Base-by-base conservation (phyloP, 2,797 vertebrate genomes). In the Salmo trutta region DNA sequence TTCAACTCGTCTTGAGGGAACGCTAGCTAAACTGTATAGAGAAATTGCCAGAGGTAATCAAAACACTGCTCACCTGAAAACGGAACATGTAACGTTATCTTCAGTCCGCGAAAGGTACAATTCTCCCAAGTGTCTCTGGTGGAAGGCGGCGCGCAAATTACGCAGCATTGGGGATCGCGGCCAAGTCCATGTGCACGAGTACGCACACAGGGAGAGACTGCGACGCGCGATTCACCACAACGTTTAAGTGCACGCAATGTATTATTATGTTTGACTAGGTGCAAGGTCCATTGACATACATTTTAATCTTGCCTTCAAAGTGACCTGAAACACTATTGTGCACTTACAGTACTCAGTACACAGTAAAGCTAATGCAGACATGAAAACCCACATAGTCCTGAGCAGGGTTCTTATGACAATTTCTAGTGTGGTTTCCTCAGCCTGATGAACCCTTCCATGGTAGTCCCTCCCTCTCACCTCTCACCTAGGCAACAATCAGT, bases 31-130 rank as follows among this genome's bases (percentile, higher is more conserved):
- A 19, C 0, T 1, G 1, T 0, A 1, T 1, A 6, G 5, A 3
- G 0, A 0, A 10, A 0, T 10, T 1, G 0, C 41, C n/a, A 72
- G 66, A 54, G 0, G 0, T 2, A 7, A 1, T 15, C 12, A n/a
- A n/a, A 53, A 0, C 0, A 14, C 2, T 6, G 3, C 10, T 92
- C 86, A 95, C 94, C 94, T 95, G 94, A 91, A 94, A 94, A 86
- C 93, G 94, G 87, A 95, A 95, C 94, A 95, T 95, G 90, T 93
- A 24, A 24, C 24, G 24, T 24, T 24, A 93, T 90, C 84, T 88
- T 79, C 68, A 83, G 84, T 81, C 83, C 83, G 84, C 81, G 76
- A 84, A 90, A 82, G 83, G 67, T 59, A 51, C 47, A 68, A 76
- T 24, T 59, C 24, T 72, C 78, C 83, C 67, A 33, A 77, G 80